A percentile compares a stretch with the other conserved stretches of the same genome.
phyloP scores from a whole-genome alignment of 1,140 invertebrate genomes.

The Aphelinus certus region DNA sequence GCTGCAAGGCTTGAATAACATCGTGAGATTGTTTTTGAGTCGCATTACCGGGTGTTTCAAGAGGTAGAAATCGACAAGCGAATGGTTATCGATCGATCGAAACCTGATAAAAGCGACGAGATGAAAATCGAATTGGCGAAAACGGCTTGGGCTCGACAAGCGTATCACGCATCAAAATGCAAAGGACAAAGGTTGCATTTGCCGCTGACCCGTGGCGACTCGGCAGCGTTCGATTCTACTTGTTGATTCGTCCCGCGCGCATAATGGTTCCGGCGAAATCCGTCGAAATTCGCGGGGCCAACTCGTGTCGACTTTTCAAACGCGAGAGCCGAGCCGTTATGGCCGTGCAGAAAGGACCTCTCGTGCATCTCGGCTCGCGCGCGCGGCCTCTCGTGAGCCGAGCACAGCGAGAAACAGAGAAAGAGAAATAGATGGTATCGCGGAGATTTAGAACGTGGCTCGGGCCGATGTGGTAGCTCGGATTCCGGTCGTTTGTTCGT shows the following conservation, averaged over 20 bases:
- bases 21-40: too few species aligned
- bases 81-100: too few species aligned
- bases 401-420: neutral
- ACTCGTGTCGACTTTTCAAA: slow-evolving; percentile 24
- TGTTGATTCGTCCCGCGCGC: slow-evolving; percentile 29
- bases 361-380: neutral
- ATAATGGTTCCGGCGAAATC: slow-evolving; percentile 24
- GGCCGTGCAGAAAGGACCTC: slow-evolving; percentile 16
- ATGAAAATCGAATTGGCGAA: too few species aligned
- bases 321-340: neutral
- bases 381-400: neutral
- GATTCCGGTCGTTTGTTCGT: slow-evolving; percentile 47
- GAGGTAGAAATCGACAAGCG: too few species aligned
- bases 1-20: too few species aligned
- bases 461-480: slow-evolving; percentile 47
- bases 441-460: slow-evolving; percentile 47
- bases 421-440: slow-evolving; percentile 43
- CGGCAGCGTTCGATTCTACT: slow-evolving; percentile 23
- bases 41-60: too few species aligned
- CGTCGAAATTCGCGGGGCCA: slow-evolving; percentile 27
- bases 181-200: too few species aligned
- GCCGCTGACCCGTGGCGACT: too few species aligned
- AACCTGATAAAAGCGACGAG: too few species aligned
- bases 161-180: too few species aligned
- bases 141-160: too few species aligned